Base-by-base conservation (phyloP, 2,888 invertebrate genomes). In the Sarcophaga variegata region DNA sequence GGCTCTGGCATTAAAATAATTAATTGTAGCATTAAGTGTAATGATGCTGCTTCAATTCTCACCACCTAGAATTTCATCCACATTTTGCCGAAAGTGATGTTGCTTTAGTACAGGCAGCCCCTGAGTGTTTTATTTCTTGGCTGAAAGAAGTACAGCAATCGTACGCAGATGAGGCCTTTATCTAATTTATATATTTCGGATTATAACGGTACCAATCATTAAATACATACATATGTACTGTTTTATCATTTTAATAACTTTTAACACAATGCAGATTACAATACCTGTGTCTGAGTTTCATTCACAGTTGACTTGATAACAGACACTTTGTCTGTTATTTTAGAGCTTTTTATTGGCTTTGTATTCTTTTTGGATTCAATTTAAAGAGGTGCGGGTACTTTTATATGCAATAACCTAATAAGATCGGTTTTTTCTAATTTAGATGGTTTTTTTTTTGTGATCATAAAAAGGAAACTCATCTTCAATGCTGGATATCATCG, bases 271-370 rank as follows among this genome's bases (percentile, higher is more conserved):
- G 54, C 14, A 54, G 12, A 14, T 14, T 54, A 14, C 12, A 54
- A 54, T 54, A 3, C 54, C 54, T 54, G 17, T 3, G 54, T 17
- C 54, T 2, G 14, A 4, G 54, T 54, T 54, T 17, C 54, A 14
- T 54, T 54, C 54, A 14, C 1, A 37, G 25, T 25, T 64, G 4
- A 76, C 8, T n/a, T 25, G 49, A 63, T 76, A 72, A 83, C 78
- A 78, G 83, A 78, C 83, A 83, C 78, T 49, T 78, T 83, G 72
- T 60, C 83, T 83, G 27, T 83, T n/a, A 47, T n/a, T 47, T 70
- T 25, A 54, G 1, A 37, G 37, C 37, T 6, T 25, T 71, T 27
- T n/a, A 25, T 71, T 71, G 66, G 20, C 12, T 20, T 64, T 71
- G 17, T 54, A 3, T 17, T 59, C 17, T 62, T 37, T 4, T 4